These are phyloP conservation scores for Xenops minutus DNA, from an alignment of 2,797 vertebrate genomes.

Conservation along the genomic window DNA sequence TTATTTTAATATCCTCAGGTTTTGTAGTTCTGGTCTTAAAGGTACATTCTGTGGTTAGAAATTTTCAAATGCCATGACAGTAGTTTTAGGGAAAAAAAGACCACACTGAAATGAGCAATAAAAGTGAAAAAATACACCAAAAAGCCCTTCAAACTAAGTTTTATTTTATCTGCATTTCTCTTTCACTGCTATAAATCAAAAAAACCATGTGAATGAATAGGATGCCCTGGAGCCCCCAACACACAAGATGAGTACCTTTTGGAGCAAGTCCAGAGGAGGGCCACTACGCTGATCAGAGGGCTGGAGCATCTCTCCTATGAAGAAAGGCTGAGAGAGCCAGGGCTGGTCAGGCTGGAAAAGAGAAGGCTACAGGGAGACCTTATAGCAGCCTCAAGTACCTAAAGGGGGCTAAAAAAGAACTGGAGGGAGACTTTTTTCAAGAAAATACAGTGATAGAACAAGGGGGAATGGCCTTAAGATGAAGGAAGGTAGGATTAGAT, in stretches of 20 bases:
- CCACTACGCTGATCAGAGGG: not conserved
- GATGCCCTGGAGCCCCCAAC: fast-evolving
- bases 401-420: not conserved
- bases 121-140: not conserved
- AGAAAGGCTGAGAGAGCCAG: not conserved
- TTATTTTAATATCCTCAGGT: not conserved
- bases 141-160: not conserved
- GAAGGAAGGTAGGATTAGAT: not conserved
- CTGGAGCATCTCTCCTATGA: not conserved
- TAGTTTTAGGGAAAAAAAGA: not conserved
- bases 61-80: not conserved
- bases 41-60: not conserved
- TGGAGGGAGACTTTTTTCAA: not conserved
- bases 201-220: not conserved
- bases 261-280: not conserved
- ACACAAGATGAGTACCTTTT: not conserved
- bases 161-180: not conserved
- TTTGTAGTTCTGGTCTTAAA: not conserved
- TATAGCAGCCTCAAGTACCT: not conserved
- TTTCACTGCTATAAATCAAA: not conserved
- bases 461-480: too few relatives aligned
- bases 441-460: not conserved
- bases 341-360: not conserved
- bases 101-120: not conserved
- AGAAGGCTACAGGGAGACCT: not conserved